Conservation (phyloP, 2,113 vertebrate genomes). For the Jaculus jaculus region DNA sequence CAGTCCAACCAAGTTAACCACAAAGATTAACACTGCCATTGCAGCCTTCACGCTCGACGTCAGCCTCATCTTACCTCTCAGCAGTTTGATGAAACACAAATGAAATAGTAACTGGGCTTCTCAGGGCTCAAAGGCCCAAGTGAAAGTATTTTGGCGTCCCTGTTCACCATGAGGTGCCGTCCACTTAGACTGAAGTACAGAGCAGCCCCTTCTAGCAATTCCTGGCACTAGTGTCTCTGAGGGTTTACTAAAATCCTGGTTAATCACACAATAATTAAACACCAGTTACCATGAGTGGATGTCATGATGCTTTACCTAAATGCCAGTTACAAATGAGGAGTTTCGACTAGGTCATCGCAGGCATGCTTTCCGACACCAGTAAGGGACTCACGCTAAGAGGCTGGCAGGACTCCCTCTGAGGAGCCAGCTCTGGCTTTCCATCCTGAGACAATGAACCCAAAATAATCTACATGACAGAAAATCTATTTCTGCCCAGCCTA, state of each 20-base stretch:
- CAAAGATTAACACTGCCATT: too few species aligned
- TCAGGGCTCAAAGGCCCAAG: not conserved
- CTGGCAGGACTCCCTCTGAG: slow-evolving; percentile 15
- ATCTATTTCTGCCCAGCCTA: slow-evolving; percentile 42
- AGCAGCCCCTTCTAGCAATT: not conserved
- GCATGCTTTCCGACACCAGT: slow-evolving; percentile 41
- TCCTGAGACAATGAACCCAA: slow-evolving; percentile 30
- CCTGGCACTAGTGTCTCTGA: not conserved
- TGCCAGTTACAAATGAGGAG: slow-evolving; percentile 41
- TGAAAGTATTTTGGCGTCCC: not conserved
- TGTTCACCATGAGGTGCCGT: not conserved
- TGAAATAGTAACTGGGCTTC: not conserved
- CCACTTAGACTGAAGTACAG: not conserved
- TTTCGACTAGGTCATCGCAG: not conserved
- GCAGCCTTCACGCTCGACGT: not conserved
- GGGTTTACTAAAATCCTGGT: slow-evolving; percentile 29
- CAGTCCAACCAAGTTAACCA: too few species aligned
- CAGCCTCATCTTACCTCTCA: not conserved
- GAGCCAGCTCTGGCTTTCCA: slow-evolving; percentile 13
- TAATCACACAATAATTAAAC: slow-evolving; percentile 59
- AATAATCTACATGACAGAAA: slow-evolving; percentile 49
- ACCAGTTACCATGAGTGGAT: not conserved
- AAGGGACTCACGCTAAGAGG: slow-evolving; percentile 2
- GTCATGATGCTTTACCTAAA: slow-evolving; percentile 18
- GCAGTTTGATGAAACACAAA: not conserved